Base-by-base conservation (phyloP, 2,888 invertebrate species). In the Cheilosia soror region DNA sequence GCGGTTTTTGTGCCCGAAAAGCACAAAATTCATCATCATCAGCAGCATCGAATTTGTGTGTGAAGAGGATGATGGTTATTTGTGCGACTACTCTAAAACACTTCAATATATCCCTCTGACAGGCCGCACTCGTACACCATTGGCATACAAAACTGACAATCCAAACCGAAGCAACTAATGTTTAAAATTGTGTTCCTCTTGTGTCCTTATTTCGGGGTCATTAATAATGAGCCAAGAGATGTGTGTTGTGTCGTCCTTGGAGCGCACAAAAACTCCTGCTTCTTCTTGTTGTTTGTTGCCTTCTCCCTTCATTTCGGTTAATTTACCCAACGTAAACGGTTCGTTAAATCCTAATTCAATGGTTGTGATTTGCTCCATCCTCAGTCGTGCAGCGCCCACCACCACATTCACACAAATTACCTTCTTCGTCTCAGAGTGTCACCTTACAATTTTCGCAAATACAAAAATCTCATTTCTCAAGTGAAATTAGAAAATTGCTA, bases 291-390 rank as follows among this genome's bases (percentile, higher is more conserved):
- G 9, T 13, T 31, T 47, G 37, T 27, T 53, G 25, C 55, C 44
- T 71, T 65, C 63, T 44, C 60, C 40, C 53, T 53, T 57, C 69
- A 31, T 76, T 20, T 84, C 75, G 65, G 84, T 76, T 84, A 84
- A 84, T 80, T 84, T 84, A 84, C 65, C 79, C 80, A 40, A 80
- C 79, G 63, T 75, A 79, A 84, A 84, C 84, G 84, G 84, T 84
- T 84, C 84, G 84, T 84, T 84, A 84, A 84, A 84, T 84, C 84
- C 84, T 84, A 84, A 84, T 84, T 84, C 84, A 60, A 84, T 76
- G 71, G 75, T 60, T 76, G 75, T 84, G 84, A 84, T 84, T 84
- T 84, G 79, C 51, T 75, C 13, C 66, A 42, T 58, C 51, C 29
- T 33, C 25, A 62, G 55, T 5, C 40, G 29, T n/a, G 44, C 44